Percentiles rank a stretch among this genome's conserved stretches.
phyloP scores from a whole-genome alignment of 2,797 vertebrate genomes.

The Anguilla obscura region DNA sequence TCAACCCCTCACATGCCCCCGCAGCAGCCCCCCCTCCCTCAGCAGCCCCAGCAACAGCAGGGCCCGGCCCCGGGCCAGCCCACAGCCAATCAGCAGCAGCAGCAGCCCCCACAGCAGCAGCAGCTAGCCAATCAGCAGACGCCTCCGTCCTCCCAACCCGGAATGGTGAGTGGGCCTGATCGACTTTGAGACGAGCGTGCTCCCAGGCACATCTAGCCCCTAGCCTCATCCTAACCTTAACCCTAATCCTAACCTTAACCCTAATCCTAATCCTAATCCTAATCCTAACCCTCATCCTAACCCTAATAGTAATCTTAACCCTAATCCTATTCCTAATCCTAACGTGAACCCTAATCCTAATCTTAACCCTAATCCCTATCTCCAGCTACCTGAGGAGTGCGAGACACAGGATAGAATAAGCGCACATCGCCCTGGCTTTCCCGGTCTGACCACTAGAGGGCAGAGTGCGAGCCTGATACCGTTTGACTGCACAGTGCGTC shows the following conservation, averaged over 20 bases:
- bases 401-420: neutral
- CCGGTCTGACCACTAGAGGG: no score
- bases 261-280: neutral
- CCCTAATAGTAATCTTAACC: neutral
- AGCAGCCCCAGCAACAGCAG: conserved; percentile 56
- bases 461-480: no score
- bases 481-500: no score
- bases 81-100: conserved; percentile 61
- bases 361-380: no score
- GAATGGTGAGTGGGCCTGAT: conserved; percentile 69
- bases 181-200: no score
- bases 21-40: conserved; percentile 58
- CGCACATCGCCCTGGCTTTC: neutral
- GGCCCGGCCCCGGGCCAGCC: conserved; percentile 67
- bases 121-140: conserved; percentile 63
- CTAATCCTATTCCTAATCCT: neutral
- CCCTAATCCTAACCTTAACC: neutral
- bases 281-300: neutral
- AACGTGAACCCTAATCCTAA: no score
- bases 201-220: neutral
- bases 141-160: conserved; percentile 57
- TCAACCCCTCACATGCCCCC: conserved; percentile 65
- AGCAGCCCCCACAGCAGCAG: conserved; percentile 63
- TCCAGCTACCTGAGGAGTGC: neutral
- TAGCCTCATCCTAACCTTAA: no score